Evolutionary conservation across 1,140 invertebrate species (phyloP).

Genomic region (Nomia melanderi): DNA sequence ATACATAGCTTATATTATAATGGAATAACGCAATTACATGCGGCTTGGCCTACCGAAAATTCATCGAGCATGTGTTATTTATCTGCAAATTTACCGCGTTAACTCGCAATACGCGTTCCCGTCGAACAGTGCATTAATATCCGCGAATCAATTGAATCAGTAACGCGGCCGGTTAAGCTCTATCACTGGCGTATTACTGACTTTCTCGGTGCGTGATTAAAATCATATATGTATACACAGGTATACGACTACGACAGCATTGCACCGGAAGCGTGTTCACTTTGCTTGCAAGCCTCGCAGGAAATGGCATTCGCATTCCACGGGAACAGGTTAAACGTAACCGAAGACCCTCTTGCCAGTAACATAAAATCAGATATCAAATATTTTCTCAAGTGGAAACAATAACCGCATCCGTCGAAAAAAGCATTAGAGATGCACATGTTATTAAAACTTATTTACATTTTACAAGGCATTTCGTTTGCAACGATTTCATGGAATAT

Average conservation of each 20-base stretch:
- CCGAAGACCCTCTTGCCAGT: too few species aligned
- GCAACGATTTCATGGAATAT: too few species aligned
- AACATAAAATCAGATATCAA: too few species aligned
- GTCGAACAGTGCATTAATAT: constrained; percentile 50
- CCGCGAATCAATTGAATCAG: constrained; percentile 55
- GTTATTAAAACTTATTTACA: too few species aligned
- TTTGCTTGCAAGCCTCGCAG: not conserved
- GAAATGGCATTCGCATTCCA: constrained; percentile 5
- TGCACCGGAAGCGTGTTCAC: not conserved
- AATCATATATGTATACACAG: constrained; percentile 22
- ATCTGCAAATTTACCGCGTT: constrained; percentile 51
- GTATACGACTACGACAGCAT: not conserved
- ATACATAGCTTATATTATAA: not conserved
- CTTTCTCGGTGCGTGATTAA: constrained; percentile 20
- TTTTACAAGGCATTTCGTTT: too few species aligned
- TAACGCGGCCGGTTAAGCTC: constrained; percentile 54
- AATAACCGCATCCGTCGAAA: too few species aligned
- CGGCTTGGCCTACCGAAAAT: not conserved
- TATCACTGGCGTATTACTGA: constrained; percentile 54
- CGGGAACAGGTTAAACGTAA: not conserved
- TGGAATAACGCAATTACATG: constrained; percentile 23
- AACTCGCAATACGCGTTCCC: constrained; percentile 39
- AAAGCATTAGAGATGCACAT: too few species aligned
- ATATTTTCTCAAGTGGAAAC: too few species aligned
- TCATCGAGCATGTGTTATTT: constrained; percentile 34